Conservation (phyloP, 2,113 vertebrate species). For the Rhombomys opimus region DNA sequence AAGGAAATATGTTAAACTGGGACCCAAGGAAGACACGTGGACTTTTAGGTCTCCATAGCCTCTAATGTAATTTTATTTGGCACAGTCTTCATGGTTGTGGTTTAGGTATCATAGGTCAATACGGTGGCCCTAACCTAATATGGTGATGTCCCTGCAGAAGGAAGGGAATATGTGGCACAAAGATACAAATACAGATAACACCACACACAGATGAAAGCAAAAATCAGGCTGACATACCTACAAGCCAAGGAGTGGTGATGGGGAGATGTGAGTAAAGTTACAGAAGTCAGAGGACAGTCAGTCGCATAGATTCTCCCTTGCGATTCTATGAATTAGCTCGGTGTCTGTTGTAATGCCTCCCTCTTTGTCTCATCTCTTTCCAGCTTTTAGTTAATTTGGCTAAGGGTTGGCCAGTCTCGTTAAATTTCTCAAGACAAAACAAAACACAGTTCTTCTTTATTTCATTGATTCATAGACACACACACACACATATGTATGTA, state of each 20-base stretch:
- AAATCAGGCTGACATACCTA: neutral
- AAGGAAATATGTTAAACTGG: neutral
- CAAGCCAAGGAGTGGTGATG: neutral
- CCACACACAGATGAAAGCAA: neutral
- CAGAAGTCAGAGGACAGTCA: neutral
- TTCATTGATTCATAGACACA: neutral
- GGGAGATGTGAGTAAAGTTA: neutral
- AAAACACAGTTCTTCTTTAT: neutral
- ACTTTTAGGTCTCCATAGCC: neutral
- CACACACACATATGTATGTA: too few species aligned
- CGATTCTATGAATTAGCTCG: neutral
- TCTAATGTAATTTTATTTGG: conserved; percentile 1
- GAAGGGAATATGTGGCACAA: neutral
- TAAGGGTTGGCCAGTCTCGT: neutral
- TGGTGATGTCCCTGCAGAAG: neutral
- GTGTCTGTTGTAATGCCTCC: neutral
- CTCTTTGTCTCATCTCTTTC: too few species aligned
- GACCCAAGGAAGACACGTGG: neutral
- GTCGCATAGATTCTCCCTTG: neutral
- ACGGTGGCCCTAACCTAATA: neutral
- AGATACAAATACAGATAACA: neutral
- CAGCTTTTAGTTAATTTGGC: neutral
- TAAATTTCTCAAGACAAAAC: neutral
- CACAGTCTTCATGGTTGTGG: neutral
- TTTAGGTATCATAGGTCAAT: neutral